Conservation (phyloP, 2,888 invertebrate species). For the Brenthis ino region DNA sequence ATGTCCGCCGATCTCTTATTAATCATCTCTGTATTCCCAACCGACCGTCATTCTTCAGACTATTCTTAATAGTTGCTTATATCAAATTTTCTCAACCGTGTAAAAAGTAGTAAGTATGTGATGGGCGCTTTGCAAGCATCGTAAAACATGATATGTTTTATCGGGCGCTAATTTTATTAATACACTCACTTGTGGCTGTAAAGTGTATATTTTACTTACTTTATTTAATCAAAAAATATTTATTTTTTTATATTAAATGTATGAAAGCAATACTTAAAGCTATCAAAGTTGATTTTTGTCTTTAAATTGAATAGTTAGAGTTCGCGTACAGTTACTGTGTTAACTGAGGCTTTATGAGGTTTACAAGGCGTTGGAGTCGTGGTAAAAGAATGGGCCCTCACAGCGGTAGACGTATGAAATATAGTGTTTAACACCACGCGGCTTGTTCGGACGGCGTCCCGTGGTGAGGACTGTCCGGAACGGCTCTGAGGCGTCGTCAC, state of each 20-base stretch:
- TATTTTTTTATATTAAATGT: no score
- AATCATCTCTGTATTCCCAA: constrained; percentile 65
- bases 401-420: constrained; percentile 71
- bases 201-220: constrained; percentile 5
- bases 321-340: constrained; percentile 24
- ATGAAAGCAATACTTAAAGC: no score
- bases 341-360: constrained; percentile 62
- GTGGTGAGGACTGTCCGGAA: constrained; percentile 48
- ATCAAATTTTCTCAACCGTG: background rate
- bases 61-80: background rate
- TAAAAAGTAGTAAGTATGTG: constrained; percentile 5
- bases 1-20: constrained; percentile 64
- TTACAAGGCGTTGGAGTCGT: constrained; percentile 56
- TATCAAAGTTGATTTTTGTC: no score
- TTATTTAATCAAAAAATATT: no score
- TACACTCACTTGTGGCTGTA: constrained; percentile 11
- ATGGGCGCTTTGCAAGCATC: constrained; percentile 5
- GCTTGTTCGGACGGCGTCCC: constrained; percentile 65
- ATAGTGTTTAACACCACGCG: constrained; percentile 76
- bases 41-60: constrained; percentile 45
- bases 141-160: constrained; percentile 11
- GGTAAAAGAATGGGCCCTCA: constrained; percentile 64
- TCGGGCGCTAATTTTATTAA: constrained; percentile 19
- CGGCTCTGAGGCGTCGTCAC: constrained; percentile 42
- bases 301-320: no score